A percentile compares a stretch with the other conserved stretches of the same genome.
These are phyloP conservation scores for Pedicia rivosa DNA, from an alignment of 2,888 invertebrate genomes.

Conservation along the genomic window DNA sequence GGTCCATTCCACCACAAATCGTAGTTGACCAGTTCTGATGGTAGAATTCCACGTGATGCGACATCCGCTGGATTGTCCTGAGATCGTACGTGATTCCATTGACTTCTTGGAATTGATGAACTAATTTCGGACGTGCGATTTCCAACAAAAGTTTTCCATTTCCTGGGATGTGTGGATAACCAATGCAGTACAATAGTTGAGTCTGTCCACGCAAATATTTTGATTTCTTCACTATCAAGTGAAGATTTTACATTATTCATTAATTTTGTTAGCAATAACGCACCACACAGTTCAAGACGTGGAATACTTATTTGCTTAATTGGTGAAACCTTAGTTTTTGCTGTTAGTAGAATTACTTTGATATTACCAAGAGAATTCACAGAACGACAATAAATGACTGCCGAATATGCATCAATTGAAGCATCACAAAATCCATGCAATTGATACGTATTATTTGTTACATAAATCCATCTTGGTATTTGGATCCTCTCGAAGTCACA, in stretches of 20 bases:
- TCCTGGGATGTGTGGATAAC: slow-evolving; percentile 8
- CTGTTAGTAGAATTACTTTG: neutral
- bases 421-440: no score
- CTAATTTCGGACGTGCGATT: slow-evolving; percentile 11
- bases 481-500: no score
- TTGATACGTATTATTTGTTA: no score
- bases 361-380: neutral
- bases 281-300: slow-evolving; percentile 2
- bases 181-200: slow-evolving; percentile 10
- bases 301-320: slow-evolving; percentile 4
- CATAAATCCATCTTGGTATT: no score
- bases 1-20: slow-evolving; percentile 14
- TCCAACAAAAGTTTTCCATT: slow-evolving; percentile 10
- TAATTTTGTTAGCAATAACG: neutral
- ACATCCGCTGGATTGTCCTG: slow-evolving; percentile 11
- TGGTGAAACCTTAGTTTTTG: slow-evolving; percentile 5
- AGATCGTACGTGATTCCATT: slow-evolving; percentile 11
- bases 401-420: no score
- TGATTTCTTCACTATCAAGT: neutral
- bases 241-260: neutral
- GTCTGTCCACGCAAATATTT: slow-evolving; percentile 8
- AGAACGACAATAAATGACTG: neutral
- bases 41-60: slow-evolving; percentile 11
- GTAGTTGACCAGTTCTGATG: slow-evolving; percentile 6
- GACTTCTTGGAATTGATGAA: neutral